Evolutionary conservation across 2,888 invertebrate genomes (phyloP), one percentile per base, ranked within the genome.

Genomic region (Orthosia incerta): DNA sequence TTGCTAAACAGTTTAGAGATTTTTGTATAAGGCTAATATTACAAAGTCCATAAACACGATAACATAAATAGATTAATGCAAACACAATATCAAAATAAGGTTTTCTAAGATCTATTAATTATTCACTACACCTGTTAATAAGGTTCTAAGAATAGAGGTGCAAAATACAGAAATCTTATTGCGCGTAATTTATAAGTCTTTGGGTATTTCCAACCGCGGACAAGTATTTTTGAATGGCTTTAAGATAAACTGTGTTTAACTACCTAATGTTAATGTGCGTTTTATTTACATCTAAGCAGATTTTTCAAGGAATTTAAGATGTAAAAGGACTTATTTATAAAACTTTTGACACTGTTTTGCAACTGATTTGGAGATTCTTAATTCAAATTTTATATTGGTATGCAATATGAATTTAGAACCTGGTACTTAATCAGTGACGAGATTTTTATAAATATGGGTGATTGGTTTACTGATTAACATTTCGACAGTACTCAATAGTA

Each of bases 161-260:
- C 7, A 72, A 15, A 48, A 23, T 0, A 16, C n/a, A 23, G n/a
- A 73, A 23, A 48, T 16, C 9, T 2, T 53, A 46, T 4, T 74
- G 45, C 51, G 51, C 16, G 16, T 12, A 16, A 74, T 50, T 57
- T 74, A 23, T 51, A 7, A 46, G 16, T 23, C 3, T 46, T 20
- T 26, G 46, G 74, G 31, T 16, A 53, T 75, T 75, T 75, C 59
- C 53, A 46, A 53, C 1, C n/a, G n/a, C 23, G 13, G 4, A 16
- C 46, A 9, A 46, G 31, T 15, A 26, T 50, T 72, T 59, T 31
- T 56, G 7, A 60, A 60, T 23, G 9, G 4, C 15, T 51, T 45
- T 0, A 11, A 31, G 5, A 46, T 55, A 15, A 50, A 39, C n/a
- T 57, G 18, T 20, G 11, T 20, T 11, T 46, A 31, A 15, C 51